These are phyloP conservation scores for Neocrepidodera transversa DNA, from an alignment of 2,888 invertebrate species.

Conservation along the genomic window DNA sequence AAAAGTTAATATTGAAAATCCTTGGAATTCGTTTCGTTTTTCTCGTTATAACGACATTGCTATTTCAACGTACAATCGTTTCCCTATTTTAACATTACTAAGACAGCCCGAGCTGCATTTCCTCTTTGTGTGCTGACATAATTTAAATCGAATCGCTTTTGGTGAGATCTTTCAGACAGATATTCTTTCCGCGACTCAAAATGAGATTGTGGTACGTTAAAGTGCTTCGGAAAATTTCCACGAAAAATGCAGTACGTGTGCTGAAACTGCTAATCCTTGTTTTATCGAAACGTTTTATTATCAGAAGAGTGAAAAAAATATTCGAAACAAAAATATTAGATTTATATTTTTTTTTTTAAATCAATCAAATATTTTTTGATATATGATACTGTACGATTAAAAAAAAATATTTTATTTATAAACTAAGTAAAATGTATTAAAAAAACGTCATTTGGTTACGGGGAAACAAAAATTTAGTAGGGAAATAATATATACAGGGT, in stretches of 20 bases:
- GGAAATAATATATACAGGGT: no score
- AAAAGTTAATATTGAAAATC: conserved; percentile 1
- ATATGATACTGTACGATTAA: no score
- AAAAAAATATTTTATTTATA: no score
- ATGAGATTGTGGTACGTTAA: conserved; percentile 14
- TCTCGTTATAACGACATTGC: conserved; percentile 6
- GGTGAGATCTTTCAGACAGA: conserved; percentile 10
- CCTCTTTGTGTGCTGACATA: conserved; percentile 15
- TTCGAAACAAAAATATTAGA: conserved; percentile 1
- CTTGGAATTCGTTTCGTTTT: background rate
- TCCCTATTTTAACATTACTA: conserved; percentile 4
- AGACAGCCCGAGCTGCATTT: conserved; percentile 8
- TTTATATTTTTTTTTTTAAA: no score
- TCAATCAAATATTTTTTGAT: no score
- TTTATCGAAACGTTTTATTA: background rate
- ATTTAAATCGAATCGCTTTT: conserved; percentile 18
- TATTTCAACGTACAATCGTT: conserved; percentile 7
- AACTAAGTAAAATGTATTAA: no score
- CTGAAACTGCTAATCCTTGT: background rate
- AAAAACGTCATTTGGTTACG: no score
- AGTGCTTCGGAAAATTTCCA: background rate
- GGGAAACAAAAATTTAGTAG: no score
- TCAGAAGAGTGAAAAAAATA: background rate
- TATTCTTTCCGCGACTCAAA: conserved; percentile 20
- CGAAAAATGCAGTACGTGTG: conserved; percentile 4